phyloP scores from a whole-genome alignment of 2,113 vertebrate genomes.

The Rafetus swinhoei region DNA sequence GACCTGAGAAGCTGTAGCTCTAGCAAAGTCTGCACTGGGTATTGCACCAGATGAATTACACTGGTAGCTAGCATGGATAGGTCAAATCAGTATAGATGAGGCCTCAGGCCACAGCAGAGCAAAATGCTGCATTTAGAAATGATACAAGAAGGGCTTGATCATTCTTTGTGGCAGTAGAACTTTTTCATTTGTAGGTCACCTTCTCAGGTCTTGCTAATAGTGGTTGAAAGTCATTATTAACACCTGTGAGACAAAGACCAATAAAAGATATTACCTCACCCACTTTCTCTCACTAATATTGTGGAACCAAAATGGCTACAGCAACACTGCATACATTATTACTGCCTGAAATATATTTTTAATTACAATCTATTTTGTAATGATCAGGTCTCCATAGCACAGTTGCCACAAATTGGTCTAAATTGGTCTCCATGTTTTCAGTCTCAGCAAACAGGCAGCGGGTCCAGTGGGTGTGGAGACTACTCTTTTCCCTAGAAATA shows the following conservation, averaged over 20 bases:
- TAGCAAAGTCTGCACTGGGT: background rate
- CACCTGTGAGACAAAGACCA: background rate
- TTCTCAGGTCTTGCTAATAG: background rate
- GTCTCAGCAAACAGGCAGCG: background rate
- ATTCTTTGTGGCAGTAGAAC: background rate
- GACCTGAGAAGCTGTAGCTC: background rate
- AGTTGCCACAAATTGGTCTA: background rate
- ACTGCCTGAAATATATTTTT: background rate
- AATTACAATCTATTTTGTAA: background rate
- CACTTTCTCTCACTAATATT: background rate
- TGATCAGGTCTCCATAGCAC: background rate
- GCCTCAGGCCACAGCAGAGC: background rate
- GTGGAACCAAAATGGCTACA: background rate
- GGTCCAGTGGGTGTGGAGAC: background rate
- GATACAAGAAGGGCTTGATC: background rate
- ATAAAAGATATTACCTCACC: background rate
- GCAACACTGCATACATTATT: background rate
- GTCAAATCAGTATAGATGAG: background rate
- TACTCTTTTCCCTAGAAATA: background rate
- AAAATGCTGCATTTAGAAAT: background rate
- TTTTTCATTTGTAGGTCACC: background rate
- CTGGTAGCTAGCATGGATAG: background rate
- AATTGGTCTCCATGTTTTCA: background rate
- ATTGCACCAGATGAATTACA: background rate
- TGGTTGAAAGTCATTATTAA: background rate